Evolutionary conservation across 2,113 vertebrate genomes (phyloP).

Genomic region (Silurus glanis): DNA sequence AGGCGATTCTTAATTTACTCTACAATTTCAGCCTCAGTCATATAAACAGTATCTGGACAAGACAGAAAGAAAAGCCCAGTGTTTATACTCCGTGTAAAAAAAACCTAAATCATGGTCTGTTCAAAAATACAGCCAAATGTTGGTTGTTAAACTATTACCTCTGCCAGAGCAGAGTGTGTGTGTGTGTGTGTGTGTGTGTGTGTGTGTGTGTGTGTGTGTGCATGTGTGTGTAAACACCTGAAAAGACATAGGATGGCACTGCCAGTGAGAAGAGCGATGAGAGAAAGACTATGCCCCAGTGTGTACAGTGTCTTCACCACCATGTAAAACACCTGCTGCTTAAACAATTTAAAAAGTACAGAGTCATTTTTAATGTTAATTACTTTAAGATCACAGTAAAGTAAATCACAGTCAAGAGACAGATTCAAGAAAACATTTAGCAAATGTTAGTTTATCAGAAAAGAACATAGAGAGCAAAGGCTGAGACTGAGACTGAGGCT

Average conservation of each 20-base stretch:
- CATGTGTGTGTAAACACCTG: constrained; percentile 73
- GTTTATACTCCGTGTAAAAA: constrained; percentile 58
- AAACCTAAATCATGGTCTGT: constrained; percentile 52
- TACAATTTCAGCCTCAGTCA: constrained; percentile 28
- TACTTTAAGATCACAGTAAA: background rate
- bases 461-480: background rate
- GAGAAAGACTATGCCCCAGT: constrained; percentile 91
- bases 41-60: constrained; percentile 46
- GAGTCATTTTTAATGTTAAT: background rate
- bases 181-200: constrained; percentile 5
- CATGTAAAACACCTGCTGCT: constrained; percentile 82
- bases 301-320: constrained; percentile 90
- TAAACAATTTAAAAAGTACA: constrained; percentile 27
- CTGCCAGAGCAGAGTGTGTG: constrained; percentile 12
- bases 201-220: background rate
- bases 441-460: background rate
- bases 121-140: constrained; percentile 57
- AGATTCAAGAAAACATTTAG: background rate
- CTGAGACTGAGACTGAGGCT: background rate
- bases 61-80: constrained; percentile 33
- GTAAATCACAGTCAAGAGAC: background rate
- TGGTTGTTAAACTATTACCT: constrained; percentile 29
- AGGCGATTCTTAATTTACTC: constrained; percentile 17
- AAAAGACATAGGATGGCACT: constrained; percentile 89
- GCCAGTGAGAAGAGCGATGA: constrained; percentile 87